Percentiles rank a stretch among this genome's conserved stretches.
These are phyloP conservation scores for Gobio occitaniae DNA, from an alignment of 2,797 vertebrate genomes.

Conservation along the genomic window DNA sequence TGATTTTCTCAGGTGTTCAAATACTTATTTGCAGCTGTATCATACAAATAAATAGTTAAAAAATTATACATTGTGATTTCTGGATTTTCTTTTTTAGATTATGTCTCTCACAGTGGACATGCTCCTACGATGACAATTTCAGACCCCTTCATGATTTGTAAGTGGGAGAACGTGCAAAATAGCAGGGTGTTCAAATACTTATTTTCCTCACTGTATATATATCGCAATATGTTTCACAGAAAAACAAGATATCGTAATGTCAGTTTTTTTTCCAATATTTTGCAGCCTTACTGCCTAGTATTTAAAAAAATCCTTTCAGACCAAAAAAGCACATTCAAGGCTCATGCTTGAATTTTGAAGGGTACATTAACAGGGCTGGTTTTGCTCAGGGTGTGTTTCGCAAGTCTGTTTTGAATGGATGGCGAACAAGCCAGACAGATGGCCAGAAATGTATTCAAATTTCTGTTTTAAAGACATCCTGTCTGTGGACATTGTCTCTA, in stretches of 20 bases:
- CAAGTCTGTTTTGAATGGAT: conserved; percentile 50
- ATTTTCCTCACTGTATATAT: too few species aligned
- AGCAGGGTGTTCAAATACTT: too few species aligned
- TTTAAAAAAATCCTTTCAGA: background rate
- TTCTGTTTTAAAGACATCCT: conserved; percentile 37
- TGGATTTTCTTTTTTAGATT: too few species aligned
- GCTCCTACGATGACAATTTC: too few species aligned
- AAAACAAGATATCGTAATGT: background rate
- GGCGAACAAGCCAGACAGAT: conserved; percentile 45
- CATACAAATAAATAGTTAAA: too few species aligned
- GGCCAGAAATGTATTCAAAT: conserved; percentile 57
- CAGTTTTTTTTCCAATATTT: background rate
- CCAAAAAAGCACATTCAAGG: background rate
- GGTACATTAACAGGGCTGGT: conserved; percentile 20
- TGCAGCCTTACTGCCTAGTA: background rate
- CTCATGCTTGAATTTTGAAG: conserved; percentile 6
- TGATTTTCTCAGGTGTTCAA: too few species aligned
- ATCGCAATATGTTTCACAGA: background rate
- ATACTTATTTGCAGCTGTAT: too few species aligned
- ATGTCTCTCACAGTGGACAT: too few species aligned
- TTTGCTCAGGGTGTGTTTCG: conserved; percentile 19
- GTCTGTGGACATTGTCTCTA: conserved; percentile 33
- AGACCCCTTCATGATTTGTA: too few species aligned
- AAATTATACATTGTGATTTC: too few species aligned
- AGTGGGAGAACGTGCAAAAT: too few species aligned